These are phyloP conservation scores for Choloepus hoffmanni DNA, from an alignment of 2,113 vertebrate genomes.

Conservation along the genomic window DNA sequence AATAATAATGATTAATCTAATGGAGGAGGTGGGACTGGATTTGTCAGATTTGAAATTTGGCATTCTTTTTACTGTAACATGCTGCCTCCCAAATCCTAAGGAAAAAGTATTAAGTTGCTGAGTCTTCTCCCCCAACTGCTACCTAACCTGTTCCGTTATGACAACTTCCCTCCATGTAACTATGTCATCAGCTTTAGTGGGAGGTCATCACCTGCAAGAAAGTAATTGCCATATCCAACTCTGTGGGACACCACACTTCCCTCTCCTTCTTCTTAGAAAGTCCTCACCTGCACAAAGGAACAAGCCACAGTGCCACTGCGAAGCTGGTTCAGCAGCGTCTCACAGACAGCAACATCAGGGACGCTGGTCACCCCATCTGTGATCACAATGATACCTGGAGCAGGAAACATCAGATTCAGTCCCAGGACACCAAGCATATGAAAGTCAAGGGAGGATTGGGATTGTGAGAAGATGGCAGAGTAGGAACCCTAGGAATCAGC, in stretches of 20 bases:
- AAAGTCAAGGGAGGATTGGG: not conserved
- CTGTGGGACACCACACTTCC: not conserved
- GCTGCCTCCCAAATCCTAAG: not conserved
- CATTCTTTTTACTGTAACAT: not conserved
- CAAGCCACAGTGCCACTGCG: conserved; percentile 96
- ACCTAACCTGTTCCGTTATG: conserved; percentile 20
- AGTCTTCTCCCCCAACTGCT: not conserved
- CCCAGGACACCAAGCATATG: not conserved
- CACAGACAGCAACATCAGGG: conserved; percentile 96
- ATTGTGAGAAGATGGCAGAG: too few species aligned
- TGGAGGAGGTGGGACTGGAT: not conserved
- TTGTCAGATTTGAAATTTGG: conserved; percentile 5
- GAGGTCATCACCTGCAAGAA: not conserved
- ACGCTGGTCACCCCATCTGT: conserved; percentile 99
- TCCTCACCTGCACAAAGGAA: conserved; percentile 96
- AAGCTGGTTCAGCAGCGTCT: conserved; percentile 97
- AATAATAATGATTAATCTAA: conserved; percentile 41
- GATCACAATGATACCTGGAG: conserved; percentile 96
- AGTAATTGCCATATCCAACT: not conserved
- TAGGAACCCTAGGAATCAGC: too few species aligned
- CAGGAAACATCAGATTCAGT: conserved; percentile 41
- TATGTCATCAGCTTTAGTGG: not conserved
- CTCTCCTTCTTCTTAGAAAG: not conserved
- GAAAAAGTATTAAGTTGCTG: not conserved
- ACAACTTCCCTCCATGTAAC: not conserved